phyloP scores from a whole-genome alignment of 2,113 vertebrate genomes.

The Eulemur macaco region DNA sequence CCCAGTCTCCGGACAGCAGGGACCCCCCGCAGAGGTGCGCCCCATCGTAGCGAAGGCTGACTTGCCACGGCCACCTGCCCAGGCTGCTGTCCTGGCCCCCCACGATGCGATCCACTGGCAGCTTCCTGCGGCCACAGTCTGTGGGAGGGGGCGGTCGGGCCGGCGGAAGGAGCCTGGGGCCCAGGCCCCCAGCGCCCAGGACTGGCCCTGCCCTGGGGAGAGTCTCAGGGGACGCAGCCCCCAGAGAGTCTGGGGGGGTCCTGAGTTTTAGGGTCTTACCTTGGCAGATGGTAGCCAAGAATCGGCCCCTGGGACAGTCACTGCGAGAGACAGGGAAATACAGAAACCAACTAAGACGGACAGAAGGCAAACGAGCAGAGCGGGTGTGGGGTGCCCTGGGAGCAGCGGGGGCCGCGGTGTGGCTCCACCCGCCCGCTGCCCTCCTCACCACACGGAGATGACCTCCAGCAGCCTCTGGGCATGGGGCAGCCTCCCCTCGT shows the following conservation, averaged over 20 bases:
- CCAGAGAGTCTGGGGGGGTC: background rate
- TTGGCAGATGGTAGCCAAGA: slow-evolving; percentile 81
- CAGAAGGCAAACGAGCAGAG: background rate
- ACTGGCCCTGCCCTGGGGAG: background rate
- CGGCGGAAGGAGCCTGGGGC: accelerated
- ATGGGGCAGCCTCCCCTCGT: slow-evolving; percentile 85
- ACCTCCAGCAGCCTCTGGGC: slow-evolving; percentile 90
- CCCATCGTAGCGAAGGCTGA: slow-evolving; percentile 91
- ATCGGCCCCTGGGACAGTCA: slow-evolving; percentile 79
- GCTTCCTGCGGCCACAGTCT: slow-evolving; percentile 92
- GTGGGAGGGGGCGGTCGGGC: background rate
- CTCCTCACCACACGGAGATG: slow-evolving; percentile 89
- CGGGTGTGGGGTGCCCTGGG: accelerated
- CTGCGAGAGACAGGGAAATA: slow-evolving; percentile 54
- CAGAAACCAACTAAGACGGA: background rate
- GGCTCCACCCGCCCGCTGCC: background rate
- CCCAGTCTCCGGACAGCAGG: slow-evolving; percentile 92
- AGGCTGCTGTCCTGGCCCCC: slow-evolving; percentile 89
- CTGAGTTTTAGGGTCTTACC: slow-evolving; percentile 68
- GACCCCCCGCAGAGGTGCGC: slow-evolving; percentile 92
- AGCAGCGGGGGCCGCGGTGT: accelerated
- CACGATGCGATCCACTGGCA: slow-evolving; percentile 91
- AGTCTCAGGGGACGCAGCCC: background rate
- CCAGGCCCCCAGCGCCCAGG: background rate
- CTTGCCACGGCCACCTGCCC: slow-evolving; percentile 94